A percentile compares a stretch with the other conserved stretches of the same genome.
Conservation (phyloP, 2,113 vertebrate species). For the Myodes glareolus region DNA sequence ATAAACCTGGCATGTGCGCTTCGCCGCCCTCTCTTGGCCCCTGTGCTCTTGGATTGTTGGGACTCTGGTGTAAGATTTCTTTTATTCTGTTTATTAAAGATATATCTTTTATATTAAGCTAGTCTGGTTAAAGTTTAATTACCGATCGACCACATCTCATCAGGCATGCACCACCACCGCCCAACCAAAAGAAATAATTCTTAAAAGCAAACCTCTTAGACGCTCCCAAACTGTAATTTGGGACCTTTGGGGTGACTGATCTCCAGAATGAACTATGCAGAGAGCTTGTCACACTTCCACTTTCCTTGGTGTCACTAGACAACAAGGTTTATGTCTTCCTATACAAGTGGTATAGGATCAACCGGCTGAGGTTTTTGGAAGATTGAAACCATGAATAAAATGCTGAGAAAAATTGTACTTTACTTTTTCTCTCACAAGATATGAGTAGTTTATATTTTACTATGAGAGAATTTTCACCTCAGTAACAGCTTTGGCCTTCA, state of each 20-base stretch:
- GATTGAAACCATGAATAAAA: conserved; percentile 6
- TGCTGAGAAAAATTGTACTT: not conserved
- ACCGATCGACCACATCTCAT: too few relatives aligned
- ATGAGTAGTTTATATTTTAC: not conserved
- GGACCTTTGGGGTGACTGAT: not conserved
- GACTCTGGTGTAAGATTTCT: too few relatives aligned
- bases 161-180: too few relatives aligned
- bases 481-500: not conserved
- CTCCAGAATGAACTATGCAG: not conserved
- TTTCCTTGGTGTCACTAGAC: not conserved
- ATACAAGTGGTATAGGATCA: not conserved
- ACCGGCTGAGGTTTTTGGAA: conserved; percentile 37
- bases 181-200: not conserved
- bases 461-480: conserved; percentile 44
- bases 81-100: too few relatives aligned
- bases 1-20: too few relatives aligned
- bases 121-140: too few relatives aligned
- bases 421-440: conserved; percentile 6
- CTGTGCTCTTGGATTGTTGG: too few relatives aligned
- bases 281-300: not conserved
- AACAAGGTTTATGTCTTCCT: conserved; percentile 14
- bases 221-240: conserved; percentile 40
- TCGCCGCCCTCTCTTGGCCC: too few relatives aligned
- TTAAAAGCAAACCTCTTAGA: conserved; percentile 50
- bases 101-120: too few relatives aligned